Percentiles rank a stretch among this genome's conserved stretches.
Conservation (phyloP, 1,140 invertebrate species). For the Charaxes varanes region DNA sequence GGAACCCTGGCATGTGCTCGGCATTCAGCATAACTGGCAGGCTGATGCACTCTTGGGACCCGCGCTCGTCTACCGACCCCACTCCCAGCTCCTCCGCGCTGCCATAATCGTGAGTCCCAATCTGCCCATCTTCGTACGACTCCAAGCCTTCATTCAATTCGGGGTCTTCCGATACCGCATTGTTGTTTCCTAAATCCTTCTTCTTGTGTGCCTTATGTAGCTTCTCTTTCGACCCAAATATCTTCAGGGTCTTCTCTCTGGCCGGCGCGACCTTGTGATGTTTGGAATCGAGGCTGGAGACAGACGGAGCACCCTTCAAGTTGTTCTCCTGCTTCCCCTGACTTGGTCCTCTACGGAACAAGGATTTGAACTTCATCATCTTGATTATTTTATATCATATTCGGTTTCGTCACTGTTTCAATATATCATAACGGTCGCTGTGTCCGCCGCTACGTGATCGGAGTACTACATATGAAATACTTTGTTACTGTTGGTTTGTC, state of each 20-base stretch:
- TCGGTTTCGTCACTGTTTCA: conserved; percentile 58
- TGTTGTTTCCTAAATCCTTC: conserved; percentile 60
- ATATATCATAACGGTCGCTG: conserved; percentile 34
- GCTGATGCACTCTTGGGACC: conserved; percentile 66
- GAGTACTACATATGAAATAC: no score
- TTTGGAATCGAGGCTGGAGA: conserved; percentile 72
- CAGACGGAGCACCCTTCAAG: conserved; percentile 68
- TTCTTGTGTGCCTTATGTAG: conserved; percentile 66
- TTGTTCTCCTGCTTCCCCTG: conserved; percentile 65
- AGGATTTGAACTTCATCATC: conserved; percentile 89
- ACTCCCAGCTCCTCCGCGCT: conserved; percentile 57
- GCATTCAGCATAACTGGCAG: conserved; percentile 59
- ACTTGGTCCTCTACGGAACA: conserved; percentile 83
- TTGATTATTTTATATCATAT: conserved; percentile 63
- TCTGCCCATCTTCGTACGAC: conserved; percentile 43
- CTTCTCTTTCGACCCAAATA: conserved; percentile 71
- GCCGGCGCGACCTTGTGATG: conserved; percentile 74
- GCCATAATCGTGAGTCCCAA: conserved; percentile 38
- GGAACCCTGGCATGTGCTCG: conserved; percentile 61
- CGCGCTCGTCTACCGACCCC: conserved; percentile 49
- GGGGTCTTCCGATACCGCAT: conserved; percentile 59
- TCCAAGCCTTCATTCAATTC: conserved; percentile 46
- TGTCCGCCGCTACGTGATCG: conserved; percentile 36
- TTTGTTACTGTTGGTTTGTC: no score
- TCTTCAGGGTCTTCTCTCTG: conserved; percentile 62